These are phyloP conservation scores for Aplysina aerophoba DNA, from an alignment of 37 sponge, comb jelly and placozoan genomes.

Conservation along the genomic window DNA sequence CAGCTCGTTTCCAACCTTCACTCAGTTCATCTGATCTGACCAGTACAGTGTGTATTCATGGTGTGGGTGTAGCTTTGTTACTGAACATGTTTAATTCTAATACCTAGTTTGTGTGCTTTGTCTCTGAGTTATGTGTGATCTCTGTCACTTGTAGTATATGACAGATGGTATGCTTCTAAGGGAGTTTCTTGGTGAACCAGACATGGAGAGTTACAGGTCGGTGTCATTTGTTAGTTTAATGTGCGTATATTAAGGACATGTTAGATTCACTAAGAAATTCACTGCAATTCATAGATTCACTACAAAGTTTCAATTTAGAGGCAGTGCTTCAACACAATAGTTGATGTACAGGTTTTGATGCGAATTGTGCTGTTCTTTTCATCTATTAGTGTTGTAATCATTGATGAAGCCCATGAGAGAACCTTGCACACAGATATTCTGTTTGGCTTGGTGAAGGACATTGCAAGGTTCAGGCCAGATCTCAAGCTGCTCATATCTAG, in stretches of 20 bases:
- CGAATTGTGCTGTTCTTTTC: too few relatives aligned
- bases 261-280: not conserved
- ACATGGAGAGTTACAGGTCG: slow-evolving; percentile 85
- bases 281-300: too few relatives aligned
- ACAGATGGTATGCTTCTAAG: slow-evolving; percentile 99
- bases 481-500: slow-evolving; percentile 97
- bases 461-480: slow-evolving; percentile 93
- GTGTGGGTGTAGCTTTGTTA: too few relatives aligned
- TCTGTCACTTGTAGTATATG: slow-evolving; percentile 77
- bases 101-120: not conserved
- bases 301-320: too few relatives aligned
- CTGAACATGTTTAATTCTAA: too few relatives aligned
- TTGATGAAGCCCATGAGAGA: slow-evolving; percentile 99
- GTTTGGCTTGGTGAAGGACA: slow-evolving; percentile 99
- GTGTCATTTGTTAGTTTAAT: too few relatives aligned
- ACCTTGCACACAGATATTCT: slow-evolving; percentile 98
- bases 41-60: too few relatives aligned
- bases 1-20: too few relatives aligned
- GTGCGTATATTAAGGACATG: too few relatives aligned
- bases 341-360: too few relatives aligned
- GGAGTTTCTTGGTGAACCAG: slow-evolving; percentile 99
- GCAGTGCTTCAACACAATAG: too few relatives aligned
- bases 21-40: too few relatives aligned
- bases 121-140: not conserved
- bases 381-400: slow-evolving; percentile 78